These are phyloP conservation scores for Microctonus brassicae DNA, from an alignment of 2,888 invertebrate species.

Conservation along the genomic window DNA sequence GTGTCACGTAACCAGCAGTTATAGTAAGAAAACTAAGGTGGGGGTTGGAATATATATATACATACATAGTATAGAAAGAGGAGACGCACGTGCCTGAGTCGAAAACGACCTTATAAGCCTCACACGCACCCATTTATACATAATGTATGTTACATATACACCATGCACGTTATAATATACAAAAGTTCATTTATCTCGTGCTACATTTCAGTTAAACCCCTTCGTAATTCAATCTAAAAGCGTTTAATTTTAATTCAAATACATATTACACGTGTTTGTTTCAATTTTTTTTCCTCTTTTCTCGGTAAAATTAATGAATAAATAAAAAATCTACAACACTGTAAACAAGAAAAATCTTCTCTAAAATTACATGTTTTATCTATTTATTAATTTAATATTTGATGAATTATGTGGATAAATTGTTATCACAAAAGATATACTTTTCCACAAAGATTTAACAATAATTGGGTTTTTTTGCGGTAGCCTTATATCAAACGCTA, in stretches of 20 bases:
- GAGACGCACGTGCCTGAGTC: constrained; percentile 15
- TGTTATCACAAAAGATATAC: neutral
- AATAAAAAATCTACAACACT: too few species aligned
- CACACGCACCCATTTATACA: constrained; percentile 11
- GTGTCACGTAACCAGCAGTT: constrained; percentile 26
- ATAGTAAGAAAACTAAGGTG: constrained; percentile 5
- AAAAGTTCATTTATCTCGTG: constrained; percentile 14
- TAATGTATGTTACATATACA: constrained; percentile 4
- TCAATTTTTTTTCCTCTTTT: too few species aligned
- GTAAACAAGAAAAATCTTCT: too few species aligned
- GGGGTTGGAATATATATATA: constrained; percentile 5
- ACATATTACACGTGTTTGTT: neutral
- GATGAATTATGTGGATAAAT: too few species aligned
- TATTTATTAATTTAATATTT: too few species aligned
- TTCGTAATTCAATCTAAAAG: constrained; percentile 27
- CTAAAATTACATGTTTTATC: too few species aligned
- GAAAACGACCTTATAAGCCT: constrained; percentile 14
- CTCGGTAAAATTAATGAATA: too few species aligned
- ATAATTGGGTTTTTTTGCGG: too few species aligned
- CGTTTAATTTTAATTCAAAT: neutral
- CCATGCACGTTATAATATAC: neutral
- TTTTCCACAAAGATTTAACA: neutral
- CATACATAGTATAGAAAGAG: neutral
- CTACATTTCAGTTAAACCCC: constrained; percentile 25
- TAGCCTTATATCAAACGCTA: neutral